Percentiles rank a stretch among this genome's conserved stretches.
These are phyloP conservation scores for Porites evermanni DNA, from an alignment of 92 coral and sea anemone species.

Conservation along the genomic window DNA sequence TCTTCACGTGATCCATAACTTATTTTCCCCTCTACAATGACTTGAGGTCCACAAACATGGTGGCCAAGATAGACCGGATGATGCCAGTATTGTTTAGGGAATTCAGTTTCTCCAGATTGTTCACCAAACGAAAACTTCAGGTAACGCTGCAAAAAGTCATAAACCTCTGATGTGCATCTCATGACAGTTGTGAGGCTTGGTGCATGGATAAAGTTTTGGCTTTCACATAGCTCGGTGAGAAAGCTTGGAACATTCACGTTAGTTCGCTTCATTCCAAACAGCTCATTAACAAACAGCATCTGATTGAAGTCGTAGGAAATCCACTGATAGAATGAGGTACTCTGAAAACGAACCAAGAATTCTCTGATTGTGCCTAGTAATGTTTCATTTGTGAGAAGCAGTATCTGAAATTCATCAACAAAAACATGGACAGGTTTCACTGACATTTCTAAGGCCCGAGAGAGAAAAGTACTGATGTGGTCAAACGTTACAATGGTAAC, in stretches of 20 bases:
- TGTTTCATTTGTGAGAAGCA: slow-evolving; percentile 11
- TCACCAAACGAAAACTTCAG: slow-evolving; percentile 37
- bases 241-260: slow-evolving; percentile 4
- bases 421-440: slow-evolving; percentile 28
- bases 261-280: slow-evolving; percentile 31
- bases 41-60: slow-evolving; percentile 55
- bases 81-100: slow-evolving; percentile 17
- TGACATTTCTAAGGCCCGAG: background rate
- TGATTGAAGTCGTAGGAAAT: slow-evolving; percentile 29
- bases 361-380: slow-evolving; percentile 9
- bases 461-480: slow-evolving; percentile 15
- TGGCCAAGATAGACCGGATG: slow-evolving; percentile 52
- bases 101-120: slow-evolving; percentile 6
- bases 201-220: slow-evolving; percentile 21
- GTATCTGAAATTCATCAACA: slow-evolving; percentile 51
- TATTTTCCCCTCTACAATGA: slow-evolving; percentile 54
- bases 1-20: slow-evolving; percentile 32
- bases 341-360: background rate
- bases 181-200: slow-evolving; percentile 37
- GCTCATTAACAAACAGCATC: slow-evolving; percentile 12
- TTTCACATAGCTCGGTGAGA: slow-evolving; percentile 17
- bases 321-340: slow-evolving; percentile 1
- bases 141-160: slow-evolving; percentile 44
- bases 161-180: slow-evolving; percentile 47
- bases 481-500: slow-evolving; percentile 20